These are phyloP conservation scores for Lepidocolaptes lacrymiger DNA, from an alignment of 2,797 vertebrate species.

Conservation along the genomic window DNA sequence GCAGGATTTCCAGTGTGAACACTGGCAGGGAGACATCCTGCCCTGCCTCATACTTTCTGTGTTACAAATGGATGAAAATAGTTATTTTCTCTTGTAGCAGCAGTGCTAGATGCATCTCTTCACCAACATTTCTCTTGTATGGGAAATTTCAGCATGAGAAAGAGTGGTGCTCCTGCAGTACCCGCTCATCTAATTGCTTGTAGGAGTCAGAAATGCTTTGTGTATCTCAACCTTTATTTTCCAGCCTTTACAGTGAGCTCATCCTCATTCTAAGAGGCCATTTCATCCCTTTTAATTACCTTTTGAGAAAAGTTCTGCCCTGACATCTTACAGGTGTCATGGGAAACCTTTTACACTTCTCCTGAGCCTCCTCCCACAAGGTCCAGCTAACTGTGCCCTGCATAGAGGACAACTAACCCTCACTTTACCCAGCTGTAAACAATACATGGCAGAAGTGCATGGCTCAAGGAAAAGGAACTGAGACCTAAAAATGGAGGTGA, in stretches of 20 bases:
- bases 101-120: neutral
- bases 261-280: neutral
- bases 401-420: neutral
- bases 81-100: neutral
- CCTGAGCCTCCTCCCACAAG: neutral
- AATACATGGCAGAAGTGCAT: neutral
- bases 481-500: neutral
- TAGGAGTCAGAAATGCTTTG: neutral
- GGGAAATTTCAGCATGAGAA: neutral
- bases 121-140: neutral
- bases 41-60: neutral
- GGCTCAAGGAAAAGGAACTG: neutral
- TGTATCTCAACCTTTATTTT: neutral
- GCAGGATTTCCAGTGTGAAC: neutral
- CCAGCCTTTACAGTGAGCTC: neutral
- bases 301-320: neutral
- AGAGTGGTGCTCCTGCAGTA: neutral
- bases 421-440: neutral
- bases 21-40: neutral
- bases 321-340: neutral
- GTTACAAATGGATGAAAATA: neutral
- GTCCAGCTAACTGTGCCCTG: neutral
- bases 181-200: neutral
- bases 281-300: neutral
- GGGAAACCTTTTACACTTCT: neutral